phyloP scores from a whole-genome alignment of 2,113 vertebrate species.

The Neopipo cinnamomea region DNA sequence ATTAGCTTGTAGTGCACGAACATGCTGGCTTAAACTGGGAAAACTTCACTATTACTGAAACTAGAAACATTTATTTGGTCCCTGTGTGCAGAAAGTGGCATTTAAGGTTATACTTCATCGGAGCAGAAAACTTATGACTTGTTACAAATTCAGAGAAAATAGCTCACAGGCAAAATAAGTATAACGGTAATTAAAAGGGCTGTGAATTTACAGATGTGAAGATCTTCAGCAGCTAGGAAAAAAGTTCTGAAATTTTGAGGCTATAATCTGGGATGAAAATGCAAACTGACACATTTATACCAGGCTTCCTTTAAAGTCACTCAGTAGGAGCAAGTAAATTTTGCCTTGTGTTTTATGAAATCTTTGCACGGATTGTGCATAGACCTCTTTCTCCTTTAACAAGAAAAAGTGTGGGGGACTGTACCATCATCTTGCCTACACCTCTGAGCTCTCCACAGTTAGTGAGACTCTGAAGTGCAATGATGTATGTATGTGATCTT shows the following conservation, averaged over 20 bases:
- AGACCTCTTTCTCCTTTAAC: background rate
- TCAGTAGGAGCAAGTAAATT: background rate
- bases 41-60: background rate
- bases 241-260: background rate
- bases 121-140: background rate
- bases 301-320: background rate
- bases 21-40: background rate
- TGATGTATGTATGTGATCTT: background rate
- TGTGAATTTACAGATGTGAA: background rate
- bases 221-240: background rate
- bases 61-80: background rate
- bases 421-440: background rate
- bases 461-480: background rate
- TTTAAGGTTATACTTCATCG: background rate
- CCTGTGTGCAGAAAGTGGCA: background rate
- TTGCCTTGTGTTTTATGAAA: background rate
- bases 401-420: background rate
- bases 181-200: background rate
- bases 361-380: rapidly evolving
- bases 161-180: background rate
- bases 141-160: background rate
- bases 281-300: background rate
- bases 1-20: background rate
- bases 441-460: background rate
- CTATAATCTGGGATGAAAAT: background rate